These are phyloP conservation scores for Siderastrea radians DNA, from an alignment of 92 coral and sea anemone genomes.

Conservation along the genomic window DNA sequence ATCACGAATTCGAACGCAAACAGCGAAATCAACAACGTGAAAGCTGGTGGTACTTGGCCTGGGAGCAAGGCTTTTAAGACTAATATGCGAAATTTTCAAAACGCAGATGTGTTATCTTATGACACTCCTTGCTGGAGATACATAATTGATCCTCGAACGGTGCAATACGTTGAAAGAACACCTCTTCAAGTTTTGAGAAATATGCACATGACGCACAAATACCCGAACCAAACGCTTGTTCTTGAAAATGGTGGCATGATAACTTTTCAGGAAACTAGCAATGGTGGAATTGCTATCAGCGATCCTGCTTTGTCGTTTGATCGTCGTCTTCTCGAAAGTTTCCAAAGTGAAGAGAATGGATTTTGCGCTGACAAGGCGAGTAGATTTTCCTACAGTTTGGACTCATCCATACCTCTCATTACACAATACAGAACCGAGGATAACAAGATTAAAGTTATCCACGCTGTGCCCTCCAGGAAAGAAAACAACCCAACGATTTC, in stretches of 20 bases:
- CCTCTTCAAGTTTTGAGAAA: slow-evolving; percentile 75
- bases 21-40: slow-evolving; percentile 41
- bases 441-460: slow-evolving; percentile 72
- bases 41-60: slow-evolving; percentile 50
- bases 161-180: slow-evolving; percentile 82
- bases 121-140: slow-evolving; percentile 97
- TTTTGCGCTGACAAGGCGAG: slow-evolving; percentile 46
- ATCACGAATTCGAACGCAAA: slow-evolving; percentile 80
- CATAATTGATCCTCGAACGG: slow-evolving; percentile 88
- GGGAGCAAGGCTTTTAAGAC: slow-evolving; percentile 29
- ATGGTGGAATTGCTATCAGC: slow-evolving; percentile 74
- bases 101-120: slow-evolving; percentile 93
- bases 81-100: slow-evolving; percentile 77
- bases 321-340: slow-evolving; percentile 82
- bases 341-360: slow-evolving; percentile 69
- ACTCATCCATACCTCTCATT: slow-evolving; percentile 56
- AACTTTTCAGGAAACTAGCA: slow-evolving; percentile 75
- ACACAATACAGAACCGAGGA: slow-evolving; percentile 69
- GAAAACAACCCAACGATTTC: slow-evolving; percentile 41
- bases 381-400: slow-evolving; percentile 32
- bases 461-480: slow-evolving; percentile 58
- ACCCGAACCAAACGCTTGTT: slow-evolving; percentile 67
- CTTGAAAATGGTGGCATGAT: slow-evolving; percentile 85
- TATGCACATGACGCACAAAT: slow-evolving; percentile 52
- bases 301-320: slow-evolving; percentile 95